Conservation (phyloP, 2,113 vertebrate genomes). For the Megalops atlanticus region DNA sequence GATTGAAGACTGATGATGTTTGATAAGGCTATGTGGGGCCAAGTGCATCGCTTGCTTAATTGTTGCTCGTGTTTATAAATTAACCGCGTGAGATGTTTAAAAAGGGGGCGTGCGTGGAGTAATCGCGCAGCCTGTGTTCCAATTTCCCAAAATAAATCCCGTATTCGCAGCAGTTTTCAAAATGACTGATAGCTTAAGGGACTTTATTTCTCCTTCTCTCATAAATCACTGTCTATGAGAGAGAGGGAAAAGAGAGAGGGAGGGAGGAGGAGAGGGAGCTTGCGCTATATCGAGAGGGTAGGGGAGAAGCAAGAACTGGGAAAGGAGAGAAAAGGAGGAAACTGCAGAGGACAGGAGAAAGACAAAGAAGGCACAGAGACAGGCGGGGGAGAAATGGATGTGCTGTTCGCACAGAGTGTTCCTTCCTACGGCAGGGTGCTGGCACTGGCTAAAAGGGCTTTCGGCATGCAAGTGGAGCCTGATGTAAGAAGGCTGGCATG, state of each 20-base stretch:
- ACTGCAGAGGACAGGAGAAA: constrained; percentile 36
- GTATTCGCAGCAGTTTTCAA: constrained; percentile 75
- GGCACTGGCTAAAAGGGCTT: neutral
- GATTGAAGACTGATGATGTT: neutral
- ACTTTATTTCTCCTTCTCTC: constrained; percentile 67
- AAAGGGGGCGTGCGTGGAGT: constrained; percentile 57
- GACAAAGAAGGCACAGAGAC: neutral
- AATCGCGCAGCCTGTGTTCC: constrained; percentile 71
- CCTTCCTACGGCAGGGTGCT: neutral
- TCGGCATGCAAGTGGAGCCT: neutral
- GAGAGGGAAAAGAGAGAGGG: constrained; percentile 40
- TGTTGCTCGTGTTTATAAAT: constrained; percentile 55
- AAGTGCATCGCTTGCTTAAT: constrained; percentile 59
- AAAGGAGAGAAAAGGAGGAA: constrained; percentile 37
- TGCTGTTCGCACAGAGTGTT: constrained; percentile 38
- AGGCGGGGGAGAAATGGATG: constrained; percentile 31
- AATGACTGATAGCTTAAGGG: constrained; percentile 76
- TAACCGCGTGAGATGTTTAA: constrained; percentile 62
- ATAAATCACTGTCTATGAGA: constrained; percentile 74
- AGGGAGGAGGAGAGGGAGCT: constrained; percentile 36
- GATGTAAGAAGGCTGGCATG: neutral
- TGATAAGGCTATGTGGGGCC: neutral
- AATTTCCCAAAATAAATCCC: constrained; percentile 78
- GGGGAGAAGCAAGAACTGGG: constrained; percentile 38
- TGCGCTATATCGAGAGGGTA: constrained; percentile 46